A percentile compares a stretch with the other conserved stretches of the same genome.
Evolutionary conservation across 2,113 vertebrate genomes (phyloP).

Genomic region (Crotalus horridus): DNA sequence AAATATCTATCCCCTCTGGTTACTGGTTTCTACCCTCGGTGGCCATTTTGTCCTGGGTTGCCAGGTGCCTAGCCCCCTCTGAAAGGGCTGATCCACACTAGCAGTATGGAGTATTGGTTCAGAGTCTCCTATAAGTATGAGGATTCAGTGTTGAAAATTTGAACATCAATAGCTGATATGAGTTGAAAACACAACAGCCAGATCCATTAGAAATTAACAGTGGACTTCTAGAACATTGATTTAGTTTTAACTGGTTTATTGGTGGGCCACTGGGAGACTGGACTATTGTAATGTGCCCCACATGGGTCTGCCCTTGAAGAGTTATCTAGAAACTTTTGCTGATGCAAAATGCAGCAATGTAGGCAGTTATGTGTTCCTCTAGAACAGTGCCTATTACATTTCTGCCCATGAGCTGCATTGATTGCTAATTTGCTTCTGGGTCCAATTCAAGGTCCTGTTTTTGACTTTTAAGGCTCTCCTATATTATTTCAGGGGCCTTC

Average conservation of each 20-base stretch:
- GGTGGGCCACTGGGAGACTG: neutral
- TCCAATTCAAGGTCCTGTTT: neutral
- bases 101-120: neutral
- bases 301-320: neutral
- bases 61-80: neutral
- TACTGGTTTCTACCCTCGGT: neutral
- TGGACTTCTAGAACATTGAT: neutral
- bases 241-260: neutral
- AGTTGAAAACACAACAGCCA: neutral
- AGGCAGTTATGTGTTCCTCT: neutral
- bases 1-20: neutral
- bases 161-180: neutral
- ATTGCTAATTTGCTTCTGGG: neutral
- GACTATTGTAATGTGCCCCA: neutral
- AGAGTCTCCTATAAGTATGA: neutral
- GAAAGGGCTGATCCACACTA: neutral
- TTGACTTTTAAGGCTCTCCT: neutral
- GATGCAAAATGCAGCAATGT: neutral
- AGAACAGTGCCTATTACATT: neutral
- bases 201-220: neutral
- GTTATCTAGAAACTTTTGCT: neutral
- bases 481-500: neutral
- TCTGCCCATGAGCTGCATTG: neutral
- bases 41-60: neutral
- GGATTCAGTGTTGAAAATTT: neutral